Percentiles rank a stretch among this genome's conserved stretches.
phyloP scores from a whole-genome alignment of 2,888 invertebrate genomes.

The Drepana falcataria region DNA sequence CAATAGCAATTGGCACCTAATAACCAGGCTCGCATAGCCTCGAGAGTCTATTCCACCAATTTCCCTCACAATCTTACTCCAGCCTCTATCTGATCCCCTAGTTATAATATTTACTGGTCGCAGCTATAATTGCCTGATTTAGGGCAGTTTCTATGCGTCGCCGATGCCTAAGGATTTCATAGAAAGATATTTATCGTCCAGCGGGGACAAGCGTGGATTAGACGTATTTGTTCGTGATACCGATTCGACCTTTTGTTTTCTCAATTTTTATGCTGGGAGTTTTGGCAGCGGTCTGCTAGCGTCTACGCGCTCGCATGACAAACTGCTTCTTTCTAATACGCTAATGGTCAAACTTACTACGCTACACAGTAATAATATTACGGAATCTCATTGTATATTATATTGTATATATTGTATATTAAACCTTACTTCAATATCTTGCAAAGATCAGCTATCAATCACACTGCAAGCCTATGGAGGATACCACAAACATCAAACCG shows the following conservation, averaged over 20 bases:
- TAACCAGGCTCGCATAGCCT: constrained; percentile 16
- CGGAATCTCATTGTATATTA: no score
- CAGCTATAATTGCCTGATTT: constrained; percentile 77
- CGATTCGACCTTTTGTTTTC: constrained; percentile 33
- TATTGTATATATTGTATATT: no score
- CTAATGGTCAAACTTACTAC: no score
- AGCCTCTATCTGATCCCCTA: constrained; percentile 48
- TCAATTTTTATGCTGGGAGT: constrained; percentile 5
- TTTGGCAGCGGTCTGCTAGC: neutral
- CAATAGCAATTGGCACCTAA: constrained; percentile 22
- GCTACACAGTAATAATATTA: no score
- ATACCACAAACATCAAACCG: constrained; percentile 42
- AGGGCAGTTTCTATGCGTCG: constrained; percentile 72
- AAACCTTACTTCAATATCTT: neutral
- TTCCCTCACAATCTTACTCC: constrained; percentile 26
- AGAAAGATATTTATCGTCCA: constrained; percentile 73
- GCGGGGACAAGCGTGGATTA: constrained; percentile 61
- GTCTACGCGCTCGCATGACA: neutral
- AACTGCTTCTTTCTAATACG: neutral
- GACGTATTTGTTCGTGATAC: constrained; percentile 70
- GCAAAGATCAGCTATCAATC: constrained; percentile 29
- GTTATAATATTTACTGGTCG: constrained; percentile 69
- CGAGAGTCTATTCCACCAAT: constrained; percentile 33
- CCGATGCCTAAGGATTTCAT: constrained; percentile 62
- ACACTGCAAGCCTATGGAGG: constrained; percentile 24